phyloP scores from a whole-genome alignment of 2,888 invertebrate genomes.

The Epistrophe grossulariae region DNA sequence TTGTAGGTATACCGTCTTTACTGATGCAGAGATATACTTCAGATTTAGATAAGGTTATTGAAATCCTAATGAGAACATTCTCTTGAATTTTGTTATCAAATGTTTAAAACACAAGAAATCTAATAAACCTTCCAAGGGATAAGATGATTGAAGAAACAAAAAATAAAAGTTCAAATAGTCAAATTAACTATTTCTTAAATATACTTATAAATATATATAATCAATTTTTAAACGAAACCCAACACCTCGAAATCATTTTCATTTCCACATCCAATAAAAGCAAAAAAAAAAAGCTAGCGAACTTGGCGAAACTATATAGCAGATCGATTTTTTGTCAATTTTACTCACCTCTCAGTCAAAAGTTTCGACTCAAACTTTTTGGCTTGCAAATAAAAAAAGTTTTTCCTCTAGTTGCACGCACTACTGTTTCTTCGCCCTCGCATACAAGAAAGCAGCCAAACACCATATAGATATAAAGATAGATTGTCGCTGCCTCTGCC shows the following conservation, averaged over 20 bases:
- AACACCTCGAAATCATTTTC: not conserved
- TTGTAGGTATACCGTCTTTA: too few species aligned
- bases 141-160: too few species aligned
- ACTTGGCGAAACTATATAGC: not conserved
- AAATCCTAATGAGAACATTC: too few species aligned
- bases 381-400: conserved; percentile 41
- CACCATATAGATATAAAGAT: not conserved
- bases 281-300: not conserved
- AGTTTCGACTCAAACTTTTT: conserved; percentile 50
- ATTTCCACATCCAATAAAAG: not conserved
- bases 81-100: too few species aligned
- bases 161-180: too few species aligned
- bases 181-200: too few species aligned
- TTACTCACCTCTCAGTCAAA: conserved; percentile 69
- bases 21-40: too few species aligned
- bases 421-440: not conserved
- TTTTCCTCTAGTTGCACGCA: conserved; percentile 32
- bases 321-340: conserved; percentile 67
- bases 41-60: too few species aligned
- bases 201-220: not conserved
- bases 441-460: not conserved
- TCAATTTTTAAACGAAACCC: not conserved
- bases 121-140: too few species aligned
- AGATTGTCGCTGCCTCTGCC: not conserved
- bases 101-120: too few species aligned